Evolutionary conservation across 2,113 vertebrate species (phyloP), one percentile per base, ranked within the genome.

Genomic region (Pogonocichla stellata): DNA sequence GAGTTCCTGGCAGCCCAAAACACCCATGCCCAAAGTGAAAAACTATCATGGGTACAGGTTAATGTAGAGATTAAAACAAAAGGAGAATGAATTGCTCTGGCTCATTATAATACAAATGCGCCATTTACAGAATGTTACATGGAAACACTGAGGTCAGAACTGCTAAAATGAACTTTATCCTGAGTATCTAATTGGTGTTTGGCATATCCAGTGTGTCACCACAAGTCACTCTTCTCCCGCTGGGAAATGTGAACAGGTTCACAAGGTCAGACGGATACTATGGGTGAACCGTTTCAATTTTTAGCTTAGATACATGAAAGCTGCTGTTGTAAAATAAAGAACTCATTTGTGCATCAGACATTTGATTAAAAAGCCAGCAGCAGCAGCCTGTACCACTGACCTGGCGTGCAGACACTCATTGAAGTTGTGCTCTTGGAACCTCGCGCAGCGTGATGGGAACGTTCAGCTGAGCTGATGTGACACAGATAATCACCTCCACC

Each of bases 261-360:
- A 78, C 77, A 91, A 78, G 92, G 95, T 90, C 48, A 36, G 93
- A 72, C 6, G 3, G 87, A 88, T 48, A 62, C 64, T 82, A 10
- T 53, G 80, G 88, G 91, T 92, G 88, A 96, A 96, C 24, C 5
- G 75, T 79, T 97, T 94, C 25, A 18, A 95, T 95, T 97, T 80
- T 86, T 91, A 92, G 86, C 93, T 91, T 66, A 62, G 42, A 58
- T 62, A 62, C 23, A 18, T 51, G 75, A 66, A 96, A 97, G 78
- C 47, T 94, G 62, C 47, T n/a, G 42, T 60, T 62, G 70, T 92
- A 91, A 93, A 93, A 95, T 80, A 51, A 75, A 64, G 90, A 94
- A 97, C 54, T 72, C 61, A 90, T 93, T 92, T 96, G 62, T 72
- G 77, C 88, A 91, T 95, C 87, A 93, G 91, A 93, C 33, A 4